Evolutionary conservation across 2,797 vertebrate species (phyloP).

Genomic region (Muscicapa striata): DNA sequence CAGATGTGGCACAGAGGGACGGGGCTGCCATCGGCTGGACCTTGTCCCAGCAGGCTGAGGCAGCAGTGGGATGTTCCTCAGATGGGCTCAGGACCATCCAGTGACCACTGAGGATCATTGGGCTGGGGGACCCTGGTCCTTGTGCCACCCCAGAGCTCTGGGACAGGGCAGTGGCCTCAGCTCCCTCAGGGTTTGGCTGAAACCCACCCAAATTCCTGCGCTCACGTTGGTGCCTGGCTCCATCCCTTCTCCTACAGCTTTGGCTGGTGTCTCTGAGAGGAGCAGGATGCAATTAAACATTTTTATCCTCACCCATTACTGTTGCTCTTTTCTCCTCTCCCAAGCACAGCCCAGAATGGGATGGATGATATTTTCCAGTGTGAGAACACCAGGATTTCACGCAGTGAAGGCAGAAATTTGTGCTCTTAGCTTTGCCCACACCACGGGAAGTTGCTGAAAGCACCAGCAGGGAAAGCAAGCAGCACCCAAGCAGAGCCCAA

Average conservation of each 20-base stretch:
- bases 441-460: background rate
- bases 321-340: background rate
- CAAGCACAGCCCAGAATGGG: background rate
- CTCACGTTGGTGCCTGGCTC: background rate
- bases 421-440: background rate
- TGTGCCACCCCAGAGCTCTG: background rate
- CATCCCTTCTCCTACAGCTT: background rate
- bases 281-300: background rate
- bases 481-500: background rate
- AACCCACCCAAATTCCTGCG: too few species aligned
- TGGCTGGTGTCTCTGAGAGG: background rate
- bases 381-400: background rate
- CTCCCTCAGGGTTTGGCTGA: background rate
- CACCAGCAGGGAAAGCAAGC: background rate
- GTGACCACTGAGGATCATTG: background rate
- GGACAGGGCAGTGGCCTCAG: background rate
- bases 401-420: background rate
- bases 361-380: background rate
- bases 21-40: background rate
- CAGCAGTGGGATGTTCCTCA: background rate
- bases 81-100: background rate
- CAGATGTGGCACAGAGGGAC: background rate
- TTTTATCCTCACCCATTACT: background rate
- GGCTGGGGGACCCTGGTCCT: background rate
- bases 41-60: background rate